phyloP scores from a whole-genome alignment of 2,797 vertebrate genomes.

The Trachurus trachurus region DNA sequence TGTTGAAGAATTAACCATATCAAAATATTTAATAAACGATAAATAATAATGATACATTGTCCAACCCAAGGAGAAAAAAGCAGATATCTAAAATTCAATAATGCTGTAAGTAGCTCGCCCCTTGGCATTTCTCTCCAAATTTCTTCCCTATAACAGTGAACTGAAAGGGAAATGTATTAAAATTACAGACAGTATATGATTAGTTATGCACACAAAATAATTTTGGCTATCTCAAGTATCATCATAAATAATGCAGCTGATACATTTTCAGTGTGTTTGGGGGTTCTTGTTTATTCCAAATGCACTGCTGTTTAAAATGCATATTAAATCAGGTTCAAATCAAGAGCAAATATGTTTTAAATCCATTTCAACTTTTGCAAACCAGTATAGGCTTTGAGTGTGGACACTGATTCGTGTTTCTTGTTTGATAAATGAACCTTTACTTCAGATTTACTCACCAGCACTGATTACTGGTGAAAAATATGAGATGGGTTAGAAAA shows the following conservation, averaged over 20 bases:
- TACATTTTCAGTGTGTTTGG: conserved; percentile 34
- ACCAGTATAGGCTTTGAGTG: background rate
- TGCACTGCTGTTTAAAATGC: conserved; percentile 13
- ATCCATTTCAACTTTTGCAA: background rate
- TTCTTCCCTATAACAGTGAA: conserved; percentile 26
- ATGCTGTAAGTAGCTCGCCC: conserved; percentile 18
- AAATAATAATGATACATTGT: conserved; percentile 1
- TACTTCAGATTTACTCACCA: background rate
- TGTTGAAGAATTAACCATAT: conserved; percentile 17
- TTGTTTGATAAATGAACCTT: conserved; percentile 4
- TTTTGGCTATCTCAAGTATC: conserved; percentile 13
- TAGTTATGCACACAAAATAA: conserved; percentile 18
- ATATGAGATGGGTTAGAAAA: background rate
- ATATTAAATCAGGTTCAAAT: conserved; percentile 18
- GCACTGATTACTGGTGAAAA: background rate
- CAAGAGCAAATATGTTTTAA: conserved; percentile 19
- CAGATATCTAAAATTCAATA: conserved; percentile 1
- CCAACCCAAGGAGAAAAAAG: conserved; percentile 25
- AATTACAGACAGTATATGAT: conserved; percentile 1
- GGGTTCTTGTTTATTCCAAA: conserved; percentile 9
- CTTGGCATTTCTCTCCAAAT: conserved; percentile 27
- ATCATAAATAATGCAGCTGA: conserved; percentile 11
- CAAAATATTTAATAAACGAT: conserved; percentile 13
- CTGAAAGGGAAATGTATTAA: conserved; percentile 15
- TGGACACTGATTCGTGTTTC: background rate